These are phyloP conservation scores for Palaemon carinicauda DNA, from an alignment of 1,140 invertebrate genomes.

Conservation along the genomic window DNA sequence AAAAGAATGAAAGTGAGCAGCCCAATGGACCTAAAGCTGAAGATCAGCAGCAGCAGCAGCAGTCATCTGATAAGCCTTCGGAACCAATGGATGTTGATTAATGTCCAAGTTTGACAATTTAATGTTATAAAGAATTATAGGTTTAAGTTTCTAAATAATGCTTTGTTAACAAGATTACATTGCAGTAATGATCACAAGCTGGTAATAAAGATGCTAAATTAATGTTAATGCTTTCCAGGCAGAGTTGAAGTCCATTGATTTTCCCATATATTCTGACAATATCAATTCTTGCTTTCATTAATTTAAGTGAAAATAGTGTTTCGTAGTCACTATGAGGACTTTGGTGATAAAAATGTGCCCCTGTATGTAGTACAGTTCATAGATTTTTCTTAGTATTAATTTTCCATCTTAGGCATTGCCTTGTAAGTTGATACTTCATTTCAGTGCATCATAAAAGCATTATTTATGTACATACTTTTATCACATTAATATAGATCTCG, in stretches of 20 bases:
- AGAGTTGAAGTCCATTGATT: not conserved
- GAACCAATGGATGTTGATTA: slow-evolving; percentile 58
- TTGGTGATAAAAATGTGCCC: slow-evolving; percentile 41
- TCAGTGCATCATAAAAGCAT: slow-evolving; percentile 45
- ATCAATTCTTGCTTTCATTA: not conserved
- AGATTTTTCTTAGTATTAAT: not conserved
- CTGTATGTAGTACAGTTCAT: not conserved
- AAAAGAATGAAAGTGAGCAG: slow-evolving; percentile 25
- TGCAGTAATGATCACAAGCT: not conserved
- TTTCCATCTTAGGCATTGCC: not conserved
- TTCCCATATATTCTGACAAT: not conserved
- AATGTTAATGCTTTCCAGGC: not conserved
- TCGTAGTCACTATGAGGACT: slow-evolving; percentile 3
- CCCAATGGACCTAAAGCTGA: slow-evolving; percentile 32
- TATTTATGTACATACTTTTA: slow-evolving; percentile 30
- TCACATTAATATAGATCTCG: slow-evolving; percentile 38
- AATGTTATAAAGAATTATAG: not conserved
- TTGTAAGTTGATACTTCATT: not conserved
- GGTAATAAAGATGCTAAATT: not conserved
- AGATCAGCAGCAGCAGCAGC: slow-evolving; percentile 36
- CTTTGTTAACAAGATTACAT: not conserved
- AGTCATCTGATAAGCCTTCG: slow-evolving; percentile 27
- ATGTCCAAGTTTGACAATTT: not conserved
- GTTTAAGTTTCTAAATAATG: not conserved
- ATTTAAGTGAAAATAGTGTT: not conserved